These are phyloP conservation scores for Ochotona curzoniae DNA, from an alignment of 2,113 vertebrate species.

Conservation along the genomic window DNA sequence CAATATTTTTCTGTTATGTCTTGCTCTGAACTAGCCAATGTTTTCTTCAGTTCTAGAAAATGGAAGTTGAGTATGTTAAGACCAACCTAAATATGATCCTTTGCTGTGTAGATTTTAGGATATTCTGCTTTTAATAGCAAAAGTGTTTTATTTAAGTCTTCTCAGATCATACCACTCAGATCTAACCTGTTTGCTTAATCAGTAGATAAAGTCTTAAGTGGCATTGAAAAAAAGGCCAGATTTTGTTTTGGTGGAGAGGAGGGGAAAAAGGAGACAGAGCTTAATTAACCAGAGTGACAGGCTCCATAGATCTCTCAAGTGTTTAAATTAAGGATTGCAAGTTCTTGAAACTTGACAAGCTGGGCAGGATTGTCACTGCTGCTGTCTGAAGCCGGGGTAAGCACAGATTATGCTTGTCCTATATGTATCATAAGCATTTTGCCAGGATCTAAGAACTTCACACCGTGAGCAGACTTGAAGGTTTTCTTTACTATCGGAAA, in stretches of 20 bases:
- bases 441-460: slow-evolving; percentile 77
- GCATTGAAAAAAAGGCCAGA: slow-evolving; percentile 84
- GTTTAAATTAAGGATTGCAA: slow-evolving; percentile 90
- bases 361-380: slow-evolving; percentile 83
- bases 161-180: slow-evolving; percentile 73
- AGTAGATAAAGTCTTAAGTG: slow-evolving; percentile 85
- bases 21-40: not conserved
- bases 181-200: slow-evolving; percentile 85
- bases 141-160: slow-evolving; percentile 52
- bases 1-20: not conserved
- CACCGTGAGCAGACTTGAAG: slow-evolving; percentile 59
- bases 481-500: slow-evolving; percentile 65
- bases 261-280: slow-evolving; percentile 77
- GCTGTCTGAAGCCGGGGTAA: slow-evolving; percentile 85
- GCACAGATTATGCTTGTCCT: slow-evolving; percentile 85
- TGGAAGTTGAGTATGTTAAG: not conserved
- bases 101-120: slow-evolving; percentile 17
- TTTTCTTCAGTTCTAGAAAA: slow-evolving; percentile 39
- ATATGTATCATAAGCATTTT: slow-evolving; percentile 83
- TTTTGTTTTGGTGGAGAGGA: slow-evolving; percentile 84
- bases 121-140: slow-evolving; percentile 54
- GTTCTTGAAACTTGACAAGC: slow-evolving; percentile 88
- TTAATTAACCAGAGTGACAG: slow-evolving; percentile 89
- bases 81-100: not conserved
- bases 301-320: slow-evolving; percentile 89